Evolutionary conservation across 2,113 vertebrate species (phyloP).

Genomic region (Cinclus mexicanus): DNA sequence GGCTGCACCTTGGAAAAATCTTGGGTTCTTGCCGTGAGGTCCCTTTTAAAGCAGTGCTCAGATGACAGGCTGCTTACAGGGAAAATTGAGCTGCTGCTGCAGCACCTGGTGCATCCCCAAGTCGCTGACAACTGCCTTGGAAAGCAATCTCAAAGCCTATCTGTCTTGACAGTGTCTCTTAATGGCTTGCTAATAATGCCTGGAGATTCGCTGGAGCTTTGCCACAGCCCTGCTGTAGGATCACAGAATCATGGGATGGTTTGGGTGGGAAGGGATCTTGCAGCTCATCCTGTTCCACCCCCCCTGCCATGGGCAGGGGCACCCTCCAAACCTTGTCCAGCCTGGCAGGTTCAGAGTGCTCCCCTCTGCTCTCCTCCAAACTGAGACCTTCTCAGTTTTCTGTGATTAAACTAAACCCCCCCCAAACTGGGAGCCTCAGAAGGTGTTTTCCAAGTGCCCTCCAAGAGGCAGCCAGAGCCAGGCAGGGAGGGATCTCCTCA

Average conservation of each 20-base stretch:
- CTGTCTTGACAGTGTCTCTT: slow-evolving; percentile 12
- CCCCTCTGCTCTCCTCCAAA: not conserved
- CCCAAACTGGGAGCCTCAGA: not conserved
- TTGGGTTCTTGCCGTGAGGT: not conserved
- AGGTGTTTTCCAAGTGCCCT: not conserved
- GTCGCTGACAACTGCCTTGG: slow-evolving; percentile 15
- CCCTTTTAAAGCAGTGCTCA: not conserved
- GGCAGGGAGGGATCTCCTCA: not conserved
- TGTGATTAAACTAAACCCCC: not conserved
- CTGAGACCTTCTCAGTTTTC: not conserved
- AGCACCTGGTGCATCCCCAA: not conserved
- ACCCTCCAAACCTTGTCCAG: not conserved
- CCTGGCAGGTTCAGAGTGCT: not conserved
- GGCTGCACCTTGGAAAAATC: not conserved
- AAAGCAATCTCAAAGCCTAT: not conserved
- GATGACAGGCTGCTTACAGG: not conserved
- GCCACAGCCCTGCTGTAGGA: not conserved
- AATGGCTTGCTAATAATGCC: slow-evolving; percentile 22
- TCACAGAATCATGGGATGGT: not conserved
- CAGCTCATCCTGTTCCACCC: not conserved
- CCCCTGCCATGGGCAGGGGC: not conserved
- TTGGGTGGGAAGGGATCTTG: not conserved
- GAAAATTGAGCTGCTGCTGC: slow-evolving; percentile 7
- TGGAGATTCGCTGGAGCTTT: not conserved
- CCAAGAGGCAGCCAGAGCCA: accelerated